Percentiles rank a stretch among this genome's conserved stretches.
phyloP scores from a whole-genome alignment of 1,140 invertebrate genomes.

The Philotrypesis tridentata region DNA sequence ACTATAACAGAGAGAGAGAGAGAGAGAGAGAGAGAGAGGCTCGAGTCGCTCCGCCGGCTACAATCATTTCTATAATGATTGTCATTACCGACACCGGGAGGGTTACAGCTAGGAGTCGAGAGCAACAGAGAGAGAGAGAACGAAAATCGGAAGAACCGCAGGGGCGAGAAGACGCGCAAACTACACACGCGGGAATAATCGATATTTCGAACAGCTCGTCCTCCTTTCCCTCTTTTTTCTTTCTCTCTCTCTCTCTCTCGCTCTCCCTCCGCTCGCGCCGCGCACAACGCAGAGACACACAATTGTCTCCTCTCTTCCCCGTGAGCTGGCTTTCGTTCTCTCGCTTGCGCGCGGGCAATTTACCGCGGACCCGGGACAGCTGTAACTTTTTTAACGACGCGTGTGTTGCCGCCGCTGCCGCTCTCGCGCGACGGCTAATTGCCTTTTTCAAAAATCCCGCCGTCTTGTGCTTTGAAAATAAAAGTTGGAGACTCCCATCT shows the following conservation, averaged over 20 bases:
- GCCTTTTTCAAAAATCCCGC: neutral
- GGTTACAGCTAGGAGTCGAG: constrained; percentile 52
- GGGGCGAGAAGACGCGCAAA: constrained; percentile 7
- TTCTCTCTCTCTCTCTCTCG: neutral
- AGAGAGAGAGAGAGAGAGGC: neutral
- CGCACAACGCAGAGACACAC: neutral
- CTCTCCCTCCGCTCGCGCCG: too few relatives aligned
- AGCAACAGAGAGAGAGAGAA: constrained; percentile 50
- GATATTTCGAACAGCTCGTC: constrained; percentile 4
- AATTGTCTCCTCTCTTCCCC: constrained; percentile 21
- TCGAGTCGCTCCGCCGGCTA: constrained; percentile 52
- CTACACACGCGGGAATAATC: constrained; percentile 8
- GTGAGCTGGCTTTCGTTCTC: neutral
- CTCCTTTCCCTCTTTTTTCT: constrained; percentile 1
- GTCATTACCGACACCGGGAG: constrained; percentile 68
- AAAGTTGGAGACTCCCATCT: neutral
- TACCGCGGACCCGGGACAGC: constrained; percentile 16
- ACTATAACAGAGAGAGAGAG: neutral
- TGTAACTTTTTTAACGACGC: constrained; percentile 29
- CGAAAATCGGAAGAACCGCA: constrained; percentile 44
- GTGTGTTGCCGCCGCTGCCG: too few relatives aligned
- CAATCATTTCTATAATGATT: constrained; percentile 72
- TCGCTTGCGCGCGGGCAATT: neutral
- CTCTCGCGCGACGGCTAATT: neutral
- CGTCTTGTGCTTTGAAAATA: neutral